A percentile compares a stretch with the other conserved stretches of the same genome.
Evolutionary conservation across 2,888 invertebrate species (phyloP).

Genomic region (Brachypterus glaber): DNA sequence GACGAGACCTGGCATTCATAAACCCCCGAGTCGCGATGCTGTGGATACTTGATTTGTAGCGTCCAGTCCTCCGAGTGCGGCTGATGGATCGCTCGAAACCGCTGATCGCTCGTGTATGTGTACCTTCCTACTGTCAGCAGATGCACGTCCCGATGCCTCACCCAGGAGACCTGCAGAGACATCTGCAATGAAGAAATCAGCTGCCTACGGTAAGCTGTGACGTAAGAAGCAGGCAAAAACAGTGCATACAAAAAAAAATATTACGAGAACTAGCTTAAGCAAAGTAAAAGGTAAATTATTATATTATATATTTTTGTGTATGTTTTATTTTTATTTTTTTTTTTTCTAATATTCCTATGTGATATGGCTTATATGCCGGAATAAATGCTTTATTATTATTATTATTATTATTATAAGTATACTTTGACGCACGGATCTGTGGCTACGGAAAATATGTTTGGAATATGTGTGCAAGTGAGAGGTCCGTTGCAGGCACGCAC

Average conservation of each 20-base stretch:
- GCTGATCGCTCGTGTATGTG: constrained; percentile 85
- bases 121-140: constrained; percentile 81
- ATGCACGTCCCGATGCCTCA: constrained; percentile 82
- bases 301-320: too few relatives aligned
- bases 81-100: constrained; percentile 79
- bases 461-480: too few relatives aligned
- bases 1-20: constrained; percentile 94
- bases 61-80: constrained; percentile 87
- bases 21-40: constrained; percentile 79
- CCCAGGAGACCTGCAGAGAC: constrained; percentile 82
- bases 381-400: too few relatives aligned
- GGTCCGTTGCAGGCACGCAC: too few relatives aligned
- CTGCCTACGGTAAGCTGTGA: constrained; percentile 6
- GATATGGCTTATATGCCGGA: too few relatives aligned
- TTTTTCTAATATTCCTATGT: too few relatives aligned
- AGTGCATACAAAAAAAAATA: neutral
- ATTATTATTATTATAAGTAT: too few relatives aligned
- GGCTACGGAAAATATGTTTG: too few relatives aligned
- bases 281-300: too few relatives aligned
- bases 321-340: too few relatives aligned
- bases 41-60: constrained; percentile 84
- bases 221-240: too few relatives aligned
- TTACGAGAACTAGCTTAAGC: neutral
- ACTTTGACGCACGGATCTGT: too few relatives aligned
- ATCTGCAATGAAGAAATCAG: constrained; percentile 42